phyloP scores from a whole-genome alignment of 2,888 invertebrate genomes.

The Dorcus hopei region DNA sequence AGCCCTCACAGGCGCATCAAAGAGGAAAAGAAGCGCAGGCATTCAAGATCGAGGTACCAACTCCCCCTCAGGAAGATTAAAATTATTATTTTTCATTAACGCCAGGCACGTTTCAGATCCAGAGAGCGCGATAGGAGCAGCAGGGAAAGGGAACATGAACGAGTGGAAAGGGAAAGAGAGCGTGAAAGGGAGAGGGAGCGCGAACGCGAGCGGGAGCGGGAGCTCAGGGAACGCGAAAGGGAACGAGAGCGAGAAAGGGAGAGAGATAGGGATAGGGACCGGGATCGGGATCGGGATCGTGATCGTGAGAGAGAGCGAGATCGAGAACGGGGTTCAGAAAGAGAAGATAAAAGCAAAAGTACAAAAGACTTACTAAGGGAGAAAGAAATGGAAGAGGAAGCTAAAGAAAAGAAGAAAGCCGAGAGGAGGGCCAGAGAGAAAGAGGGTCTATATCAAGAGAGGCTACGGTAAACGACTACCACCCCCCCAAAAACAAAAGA shows the following conservation, averaged over 20 bases:
- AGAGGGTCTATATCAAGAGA: constrained; percentile 93
- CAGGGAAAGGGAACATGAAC: constrained; percentile 41
- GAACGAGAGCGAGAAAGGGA: constrained; percentile 49
- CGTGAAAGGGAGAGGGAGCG: constrained; percentile 45
- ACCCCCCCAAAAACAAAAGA: background rate
- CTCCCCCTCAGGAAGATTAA: background rate
- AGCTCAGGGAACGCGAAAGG: constrained; percentile 43
- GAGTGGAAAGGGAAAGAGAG: constrained; percentile 43
- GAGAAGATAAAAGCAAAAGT: constrained; percentile 51
- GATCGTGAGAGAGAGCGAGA: constrained; percentile 59
- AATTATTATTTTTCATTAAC: background rate
- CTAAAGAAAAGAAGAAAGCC: constrained; percentile 81
- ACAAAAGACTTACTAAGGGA: constrained; percentile 66
- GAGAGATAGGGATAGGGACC: constrained; percentile 49
- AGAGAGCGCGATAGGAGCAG: constrained; percentile 39
- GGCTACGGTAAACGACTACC: constrained; percentile 48
- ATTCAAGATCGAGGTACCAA: constrained; percentile 52
- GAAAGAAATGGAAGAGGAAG: constrained; percentile 88
- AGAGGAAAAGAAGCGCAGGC: constrained; percentile 43
- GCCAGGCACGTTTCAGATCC: constrained; percentile 33
- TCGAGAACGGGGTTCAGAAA: constrained; percentile 52
- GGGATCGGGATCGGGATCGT: constrained; percentile 61
- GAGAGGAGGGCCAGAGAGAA: constrained; percentile 92
- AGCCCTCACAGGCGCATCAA: constrained; percentile 45
- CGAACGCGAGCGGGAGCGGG: constrained; percentile 43